Percentiles rank a stretch among this genome's conserved stretches.
phyloP scores from a whole-genome alignment of 2,888 invertebrate genomes.

The Synanthedon andrenaeformis region DNA sequence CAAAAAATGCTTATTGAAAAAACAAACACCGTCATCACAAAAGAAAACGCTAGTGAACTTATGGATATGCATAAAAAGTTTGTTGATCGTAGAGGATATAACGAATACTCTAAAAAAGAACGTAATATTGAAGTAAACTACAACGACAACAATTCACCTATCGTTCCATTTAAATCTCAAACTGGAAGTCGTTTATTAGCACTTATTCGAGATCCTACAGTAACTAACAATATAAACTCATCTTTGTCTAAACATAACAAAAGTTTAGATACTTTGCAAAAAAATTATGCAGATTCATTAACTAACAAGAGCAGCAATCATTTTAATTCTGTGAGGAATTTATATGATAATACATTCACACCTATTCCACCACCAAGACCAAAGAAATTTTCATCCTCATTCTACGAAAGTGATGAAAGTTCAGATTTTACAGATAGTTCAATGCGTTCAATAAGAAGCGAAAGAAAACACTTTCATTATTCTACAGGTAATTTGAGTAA shows the following conservation, averaged over 20 bases:
- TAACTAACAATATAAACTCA: slow-evolving; percentile 38
- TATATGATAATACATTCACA: slow-evolving; percentile 24
- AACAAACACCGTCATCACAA: slow-evolving; percentile 54
- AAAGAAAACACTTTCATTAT: slow-evolving; percentile 52
- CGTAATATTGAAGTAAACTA: slow-evolving; percentile 15
- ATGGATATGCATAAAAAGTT: slow-evolving; percentile 79
- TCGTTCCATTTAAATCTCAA: slow-evolving; percentile 58
- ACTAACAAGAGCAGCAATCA: slow-evolving; percentile 14
- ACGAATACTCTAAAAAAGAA: slow-evolving; percentile 37
- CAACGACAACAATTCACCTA: slow-evolving; percentile 16
- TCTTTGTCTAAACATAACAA: slow-evolving; percentile 22
- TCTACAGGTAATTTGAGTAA: slow-evolving; percentile 59
- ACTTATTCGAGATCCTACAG: slow-evolving; percentile 69
- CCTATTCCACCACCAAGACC: slow-evolving; percentile 55
- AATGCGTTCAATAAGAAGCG: slow-evolving; percentile 43
- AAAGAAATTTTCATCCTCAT: slow-evolving; percentile 42
- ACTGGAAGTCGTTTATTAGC: slow-evolving; percentile 73
- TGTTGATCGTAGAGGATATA: slow-evolving; percentile 73
- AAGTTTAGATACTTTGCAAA: slow-evolving; percentile 17
- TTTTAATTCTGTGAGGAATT: slow-evolving; percentile 13
- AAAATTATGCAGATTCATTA: slow-evolving; percentile 8
- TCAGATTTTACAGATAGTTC: slow-evolving; percentile 52
- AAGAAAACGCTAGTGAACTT: slow-evolving; percentile 71
- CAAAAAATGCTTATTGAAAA: slow-evolving; percentile 74
- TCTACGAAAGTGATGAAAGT: slow-evolving; percentile 58